These are phyloP conservation scores for Clarias magur DNA, from an alignment of 2,113 vertebrate genomes.

Conservation along the genomic window DNA sequence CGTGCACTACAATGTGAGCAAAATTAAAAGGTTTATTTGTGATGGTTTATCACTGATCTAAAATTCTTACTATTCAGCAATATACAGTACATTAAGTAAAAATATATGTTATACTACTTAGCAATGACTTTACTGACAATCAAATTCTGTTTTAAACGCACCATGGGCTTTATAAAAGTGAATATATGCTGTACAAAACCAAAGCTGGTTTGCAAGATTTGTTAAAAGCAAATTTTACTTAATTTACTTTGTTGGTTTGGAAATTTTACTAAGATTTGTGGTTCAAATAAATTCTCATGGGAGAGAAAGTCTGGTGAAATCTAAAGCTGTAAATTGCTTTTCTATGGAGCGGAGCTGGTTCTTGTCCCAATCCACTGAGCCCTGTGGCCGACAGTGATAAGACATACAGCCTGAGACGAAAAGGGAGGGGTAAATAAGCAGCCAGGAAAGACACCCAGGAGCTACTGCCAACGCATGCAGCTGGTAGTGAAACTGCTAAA, in stretches of 20 bases:
- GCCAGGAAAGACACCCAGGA: constrained; percentile 8
- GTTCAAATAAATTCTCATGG: neutral
- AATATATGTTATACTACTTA: neutral
- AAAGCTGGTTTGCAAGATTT: neutral
- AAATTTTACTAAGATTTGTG: neutral
- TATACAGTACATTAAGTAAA: neutral
- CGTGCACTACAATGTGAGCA: neutral
- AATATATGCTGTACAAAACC: neutral
- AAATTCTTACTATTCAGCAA: neutral
- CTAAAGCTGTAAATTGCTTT: constrained; percentile 22
- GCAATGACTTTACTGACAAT: neutral
- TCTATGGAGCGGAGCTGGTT: neutral
- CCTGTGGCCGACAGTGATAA: constrained; percentile 68
- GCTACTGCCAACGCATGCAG: constrained; percentile 9
- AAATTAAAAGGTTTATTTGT: neutral
- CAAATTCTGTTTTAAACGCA: neutral
- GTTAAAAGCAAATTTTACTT: constrained; percentile 41
- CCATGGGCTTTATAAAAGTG: neutral
- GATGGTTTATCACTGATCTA: neutral
- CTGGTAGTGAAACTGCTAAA: neutral
- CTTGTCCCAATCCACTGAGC: constrained; percentile 11
- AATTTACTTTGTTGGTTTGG: neutral
- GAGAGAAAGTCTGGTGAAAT: neutral
- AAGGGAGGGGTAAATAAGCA: neutral
- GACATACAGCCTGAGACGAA: constrained; percentile 52